Conservation (phyloP, 2,113 vertebrate genomes). For the Vidua chalybeata region DNA sequence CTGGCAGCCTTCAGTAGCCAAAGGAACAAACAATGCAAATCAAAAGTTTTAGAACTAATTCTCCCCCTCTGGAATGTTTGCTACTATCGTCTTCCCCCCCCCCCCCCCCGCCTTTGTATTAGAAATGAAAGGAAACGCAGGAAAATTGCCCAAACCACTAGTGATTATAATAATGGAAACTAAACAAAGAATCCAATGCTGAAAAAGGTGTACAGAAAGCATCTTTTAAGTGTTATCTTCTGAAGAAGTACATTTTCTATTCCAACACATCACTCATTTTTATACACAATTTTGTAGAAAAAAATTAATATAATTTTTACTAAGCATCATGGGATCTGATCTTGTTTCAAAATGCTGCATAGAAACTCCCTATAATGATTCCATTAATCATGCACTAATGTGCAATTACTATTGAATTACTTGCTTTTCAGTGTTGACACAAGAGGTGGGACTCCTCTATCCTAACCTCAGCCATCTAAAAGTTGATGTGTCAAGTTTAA, state of each 20-base stretch:
- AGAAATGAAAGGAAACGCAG: conserved; percentile 24
- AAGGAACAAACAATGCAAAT: conserved; percentile 4
- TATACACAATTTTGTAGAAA: neutral
- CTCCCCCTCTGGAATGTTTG: neutral
- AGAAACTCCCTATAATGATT: neutral
- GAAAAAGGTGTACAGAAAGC: neutral
- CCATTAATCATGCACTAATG: neutral
- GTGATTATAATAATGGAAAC: conserved; percentile 27
- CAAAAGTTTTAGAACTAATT: conserved; percentile 14
- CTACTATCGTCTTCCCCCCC: neutral
- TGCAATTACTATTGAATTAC: neutral
- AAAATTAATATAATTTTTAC: neutral
- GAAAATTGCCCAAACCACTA: conserved; percentile 24
- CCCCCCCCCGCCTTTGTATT: neutral
- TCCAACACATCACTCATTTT: neutral
- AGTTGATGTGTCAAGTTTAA: neutral
- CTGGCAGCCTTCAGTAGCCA: neutral
- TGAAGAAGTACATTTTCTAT: neutral
- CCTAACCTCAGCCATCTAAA: neutral
- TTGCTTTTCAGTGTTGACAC: neutral
- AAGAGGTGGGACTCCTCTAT: neutral
- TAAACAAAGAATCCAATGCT: conserved; percentile 3
- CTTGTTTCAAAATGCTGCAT: neutral
- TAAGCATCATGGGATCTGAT: neutral
- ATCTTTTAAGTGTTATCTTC: conserved; percentile 16